Percentiles rank a stretch among this genome's conserved stretches.
Evolutionary conservation across 2,888 invertebrate genomes (phyloP).

Genomic region (Colletes collaris): DNA sequence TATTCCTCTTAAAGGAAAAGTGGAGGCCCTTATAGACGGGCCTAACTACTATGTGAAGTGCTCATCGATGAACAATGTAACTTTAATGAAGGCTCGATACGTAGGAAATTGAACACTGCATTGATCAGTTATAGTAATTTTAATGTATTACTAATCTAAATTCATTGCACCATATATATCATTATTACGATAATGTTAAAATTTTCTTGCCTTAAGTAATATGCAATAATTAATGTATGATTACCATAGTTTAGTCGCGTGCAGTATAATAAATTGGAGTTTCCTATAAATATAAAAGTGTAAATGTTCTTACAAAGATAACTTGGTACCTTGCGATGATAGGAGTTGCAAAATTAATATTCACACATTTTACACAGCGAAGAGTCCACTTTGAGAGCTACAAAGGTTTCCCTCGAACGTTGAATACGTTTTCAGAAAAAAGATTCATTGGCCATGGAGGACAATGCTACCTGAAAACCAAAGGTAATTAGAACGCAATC

Average conservation of each 20-base stretch:
- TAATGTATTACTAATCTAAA: constrained; percentile 1
- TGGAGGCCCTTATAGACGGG: constrained; percentile 57
- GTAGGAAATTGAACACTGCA: constrained; percentile 55
- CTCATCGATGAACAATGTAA: constrained; percentile 50
- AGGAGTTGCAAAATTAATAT: neutral
- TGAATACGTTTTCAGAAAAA: constrained; percentile 16
- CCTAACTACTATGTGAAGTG: constrained; percentile 65
- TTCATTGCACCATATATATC: neutral
- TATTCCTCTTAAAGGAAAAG: constrained; percentile 50
- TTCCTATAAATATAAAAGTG: neutral
- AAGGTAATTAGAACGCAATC: neutral
- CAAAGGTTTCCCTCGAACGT: neutral
- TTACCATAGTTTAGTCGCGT: neutral
- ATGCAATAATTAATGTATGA: neutral
- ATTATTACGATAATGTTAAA: constrained; percentile 1
- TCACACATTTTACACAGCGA: neutral
- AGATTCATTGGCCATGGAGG: constrained; percentile 34
- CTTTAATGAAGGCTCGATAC: constrained; percentile 68
- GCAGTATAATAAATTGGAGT: constrained; percentile 9
- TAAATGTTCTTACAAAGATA: neutral
- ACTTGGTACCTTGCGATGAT: neutral
- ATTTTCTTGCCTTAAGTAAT: constrained; percentile 5
- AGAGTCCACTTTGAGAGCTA: too few relatives aligned
- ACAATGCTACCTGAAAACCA: constrained; percentile 31
- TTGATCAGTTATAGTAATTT: neutral